phyloP scores from a whole-genome alignment of 2,888 invertebrate species.

The Mamestra brassicae region DNA sequence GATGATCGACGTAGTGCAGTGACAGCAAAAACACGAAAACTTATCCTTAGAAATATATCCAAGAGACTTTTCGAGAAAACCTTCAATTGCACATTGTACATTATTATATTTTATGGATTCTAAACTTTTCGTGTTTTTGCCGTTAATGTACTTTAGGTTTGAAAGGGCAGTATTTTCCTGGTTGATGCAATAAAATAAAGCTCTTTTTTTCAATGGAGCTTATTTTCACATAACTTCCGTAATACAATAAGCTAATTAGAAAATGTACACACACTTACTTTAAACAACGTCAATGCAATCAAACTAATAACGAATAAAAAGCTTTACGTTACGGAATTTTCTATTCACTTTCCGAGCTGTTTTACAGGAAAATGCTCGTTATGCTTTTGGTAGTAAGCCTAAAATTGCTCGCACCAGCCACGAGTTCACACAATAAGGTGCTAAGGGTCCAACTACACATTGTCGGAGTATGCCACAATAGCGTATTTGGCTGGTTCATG shows the following conservation, averaged over 20 bases:
- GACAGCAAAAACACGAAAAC: too few relatives aligned
- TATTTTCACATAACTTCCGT: background rate
- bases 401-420: slow-evolving; percentile 44
- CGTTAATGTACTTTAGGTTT: background rate
- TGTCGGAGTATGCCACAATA: slow-evolving; percentile 67
- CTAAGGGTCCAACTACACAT: slow-evolving; percentile 66
- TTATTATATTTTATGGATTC: too few relatives aligned
- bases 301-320: slow-evolving; percentile 53
- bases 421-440: slow-evolving; percentile 58
- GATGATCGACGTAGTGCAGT: too few relatives aligned
- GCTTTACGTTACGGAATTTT: slow-evolving; percentile 56
- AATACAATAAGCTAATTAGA: slow-evolving; percentile 23
- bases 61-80: too few relatives aligned
- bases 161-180: background rate
- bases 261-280: slow-evolving; percentile 23
- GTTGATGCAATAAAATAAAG: background rate
- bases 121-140: background rate
- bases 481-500: slow-evolving; percentile 70
- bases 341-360: slow-evolving; percentile 17
- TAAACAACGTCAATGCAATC: slow-evolving; percentile 52
- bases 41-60: too few relatives aligned
- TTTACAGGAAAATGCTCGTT: slow-evolving; percentile 33
- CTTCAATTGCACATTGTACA: too few relatives aligned
- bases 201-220: background rate
- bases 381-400: slow-evolving; percentile 5